phyloP scores from a whole-genome alignment of 2,888 invertebrate species.

The Panzeria rudis region DNA sequence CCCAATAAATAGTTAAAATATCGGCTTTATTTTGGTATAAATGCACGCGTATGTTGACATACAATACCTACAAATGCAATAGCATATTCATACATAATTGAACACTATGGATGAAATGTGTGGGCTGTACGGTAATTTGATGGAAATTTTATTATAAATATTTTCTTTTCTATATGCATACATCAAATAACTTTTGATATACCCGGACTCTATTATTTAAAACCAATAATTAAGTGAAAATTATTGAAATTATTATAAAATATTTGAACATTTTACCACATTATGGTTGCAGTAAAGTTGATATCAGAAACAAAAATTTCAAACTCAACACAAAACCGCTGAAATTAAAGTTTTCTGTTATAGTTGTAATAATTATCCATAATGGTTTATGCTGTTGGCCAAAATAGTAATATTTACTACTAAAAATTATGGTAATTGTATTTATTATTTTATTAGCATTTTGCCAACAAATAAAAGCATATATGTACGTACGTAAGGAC shows the following conservation, averaged over 20 bases:
- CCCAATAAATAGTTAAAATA: conserved; percentile 24
- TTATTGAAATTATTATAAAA: conserved; percentile 66
- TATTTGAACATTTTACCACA: conserved; percentile 69
- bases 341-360: conserved; percentile 57
- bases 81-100: conserved; percentile 30
- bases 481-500: neutral
- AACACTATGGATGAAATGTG: conserved; percentile 34
- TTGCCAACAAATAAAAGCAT: neutral
- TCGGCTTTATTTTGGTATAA: neutral
- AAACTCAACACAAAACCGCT: conserved; percentile 39
- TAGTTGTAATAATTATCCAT: conserved; percentile 39
- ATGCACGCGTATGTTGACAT: neutral
- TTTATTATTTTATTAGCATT: conserved; percentile 15
- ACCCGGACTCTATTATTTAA: conserved; percentile 35
- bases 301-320: conserved; percentile 33
- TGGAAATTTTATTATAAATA: conserved; percentile 16
- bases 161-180: neutral
- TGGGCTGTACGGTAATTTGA: conserved; percentile 44
- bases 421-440: conserved; percentile 29
- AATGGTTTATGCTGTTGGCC: conserved; percentile 49
- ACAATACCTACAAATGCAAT: neutral
- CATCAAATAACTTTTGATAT: conserved; percentile 59
- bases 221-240: conserved; percentile 69
- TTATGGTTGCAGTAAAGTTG: conserved; percentile 71
- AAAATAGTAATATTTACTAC: conserved; percentile 29